Conservation (phyloP, 2,113 vertebrate genomes). For the Podarcis cretensis region DNA sequence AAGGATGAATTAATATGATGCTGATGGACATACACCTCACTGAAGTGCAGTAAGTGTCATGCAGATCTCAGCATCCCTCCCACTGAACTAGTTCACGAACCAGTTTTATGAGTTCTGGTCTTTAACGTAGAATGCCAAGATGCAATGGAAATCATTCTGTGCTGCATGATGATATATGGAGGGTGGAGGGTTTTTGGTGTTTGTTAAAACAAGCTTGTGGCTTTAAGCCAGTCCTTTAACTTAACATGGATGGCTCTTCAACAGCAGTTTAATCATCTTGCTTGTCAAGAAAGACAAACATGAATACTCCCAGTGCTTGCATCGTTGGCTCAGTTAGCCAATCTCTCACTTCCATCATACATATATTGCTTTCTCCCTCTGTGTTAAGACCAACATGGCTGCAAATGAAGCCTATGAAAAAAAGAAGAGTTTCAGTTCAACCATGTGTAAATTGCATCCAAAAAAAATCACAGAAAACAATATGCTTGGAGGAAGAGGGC, state of each 20-base stretch:
- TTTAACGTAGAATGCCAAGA: background rate
- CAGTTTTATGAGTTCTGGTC: background rate
- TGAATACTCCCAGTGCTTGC: background rate
- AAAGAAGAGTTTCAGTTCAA: background rate
- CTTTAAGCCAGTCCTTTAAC: background rate
- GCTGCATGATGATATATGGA: background rate
- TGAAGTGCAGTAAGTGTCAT: background rate
- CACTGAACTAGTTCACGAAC: background rate
- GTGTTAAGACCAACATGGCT: rapidly evolving
- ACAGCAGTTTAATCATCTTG: background rate
- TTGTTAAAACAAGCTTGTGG: background rate
- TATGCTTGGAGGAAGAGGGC: background rate
- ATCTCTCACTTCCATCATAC: background rate
- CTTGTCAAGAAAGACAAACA: background rate
- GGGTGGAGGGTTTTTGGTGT: too few relatives aligned
- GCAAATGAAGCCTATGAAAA: background rate
- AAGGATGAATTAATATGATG: background rate
- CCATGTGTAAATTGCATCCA: background rate
- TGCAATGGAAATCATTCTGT: background rate
- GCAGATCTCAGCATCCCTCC: background rate
- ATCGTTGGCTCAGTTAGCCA: background rate
- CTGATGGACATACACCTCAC: background rate
- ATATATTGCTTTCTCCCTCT: background rate
- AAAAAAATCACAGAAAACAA: background rate
- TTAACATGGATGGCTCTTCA: background rate